Evolutionary conservation across 2,888 invertebrate species (phyloP), one percentile per base, ranked within the genome.

Genomic region (Kuschelorhynchus macadamiae): DNA sequence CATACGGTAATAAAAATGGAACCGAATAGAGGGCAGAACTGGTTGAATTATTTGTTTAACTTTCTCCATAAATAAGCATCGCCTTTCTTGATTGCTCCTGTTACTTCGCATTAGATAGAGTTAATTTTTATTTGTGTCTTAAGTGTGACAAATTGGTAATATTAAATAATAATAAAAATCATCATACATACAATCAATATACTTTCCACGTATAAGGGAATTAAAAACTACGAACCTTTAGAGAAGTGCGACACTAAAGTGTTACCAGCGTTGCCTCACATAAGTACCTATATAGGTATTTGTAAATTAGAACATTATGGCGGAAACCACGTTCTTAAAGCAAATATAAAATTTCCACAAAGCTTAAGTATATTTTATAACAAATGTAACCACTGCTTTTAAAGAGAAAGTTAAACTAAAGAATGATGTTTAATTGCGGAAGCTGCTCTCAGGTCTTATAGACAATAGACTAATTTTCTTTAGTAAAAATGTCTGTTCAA

Each of bases 371-470:
- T 11, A 2, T 55, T 55, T 55, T 55, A 21, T 41, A 55, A 55
- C 41, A 41, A 55, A 30, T 55, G 30, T 55, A 55, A 55, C 55
- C 16, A 41, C 36, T 36, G 42, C 42, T 16, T 30, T 55, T 55
- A 41, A 42, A 30, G 55, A 41, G 55, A 55, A 55, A 55, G 55
- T 55, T 25, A 55, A 42, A 55, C 25, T 25, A 25, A 41, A 41
- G 42, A 55, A 41, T 21, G 25, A 42, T 55, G 20, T 55, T 55
- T 41, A 55, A 55, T 55, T 55, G 42, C 55, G 55, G 55, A 55
- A 55, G 42, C 42, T 42, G 41, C 30, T 8, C 39, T 49, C 12
- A 3, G 36, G 36, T 36, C 11, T 36, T 7, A 36, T 36, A 36
- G 36, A 36, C 36, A 36, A 36, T 36, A 36, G 36, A 12, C 36